phyloP scores from a whole-genome alignment of 1,140 invertebrate genomes.

The Augochlora pura region DNA sequence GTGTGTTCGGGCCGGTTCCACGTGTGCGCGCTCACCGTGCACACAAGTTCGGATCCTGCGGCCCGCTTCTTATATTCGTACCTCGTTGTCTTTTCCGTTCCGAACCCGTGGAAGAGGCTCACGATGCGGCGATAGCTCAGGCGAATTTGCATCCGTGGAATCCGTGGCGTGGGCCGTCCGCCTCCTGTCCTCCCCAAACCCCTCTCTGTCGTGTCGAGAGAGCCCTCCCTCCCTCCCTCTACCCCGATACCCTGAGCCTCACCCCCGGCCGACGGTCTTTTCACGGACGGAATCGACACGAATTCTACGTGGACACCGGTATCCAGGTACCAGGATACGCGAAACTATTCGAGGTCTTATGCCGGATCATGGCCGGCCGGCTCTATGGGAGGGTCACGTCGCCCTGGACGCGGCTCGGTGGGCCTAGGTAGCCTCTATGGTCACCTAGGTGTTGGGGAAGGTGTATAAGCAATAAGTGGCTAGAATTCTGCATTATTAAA shows the following conservation, averaged over 20 bases:
- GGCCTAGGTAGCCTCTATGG: too few species aligned
- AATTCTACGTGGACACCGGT: constrained; percentile 44
- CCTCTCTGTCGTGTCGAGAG: constrained; percentile 25
- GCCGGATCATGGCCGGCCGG: too few species aligned
- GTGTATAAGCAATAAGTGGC: too few species aligned
- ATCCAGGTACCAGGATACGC: constrained; percentile 38
- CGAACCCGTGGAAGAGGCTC: constrained; percentile 60
- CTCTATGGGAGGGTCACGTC: too few species aligned
- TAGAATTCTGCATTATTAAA: too few species aligned
- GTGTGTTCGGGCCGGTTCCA: constrained; percentile 21
- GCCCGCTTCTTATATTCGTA: constrained; percentile 49
- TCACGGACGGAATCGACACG: constrained; percentile 48
- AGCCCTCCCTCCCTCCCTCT: neutral
- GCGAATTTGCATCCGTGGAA: constrained; percentile 79
- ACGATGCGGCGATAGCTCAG: constrained; percentile 74
- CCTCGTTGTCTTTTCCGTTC: constrained; percentile 53
- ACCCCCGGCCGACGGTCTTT: constrained; percentile 1
- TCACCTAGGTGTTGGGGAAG: too few species aligned
- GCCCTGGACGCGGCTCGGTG: too few species aligned
- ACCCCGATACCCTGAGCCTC: neutral
- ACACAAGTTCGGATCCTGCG: constrained; percentile 32
- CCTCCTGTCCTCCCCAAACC: constrained; percentile 30
- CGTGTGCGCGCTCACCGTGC: constrained; percentile 25
- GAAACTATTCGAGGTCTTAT: constrained; percentile 19
- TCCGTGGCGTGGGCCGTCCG: constrained; percentile 69